Conservation (phyloP, 1,140 invertebrate species). For the Scaptomyza pallida region DNA sequence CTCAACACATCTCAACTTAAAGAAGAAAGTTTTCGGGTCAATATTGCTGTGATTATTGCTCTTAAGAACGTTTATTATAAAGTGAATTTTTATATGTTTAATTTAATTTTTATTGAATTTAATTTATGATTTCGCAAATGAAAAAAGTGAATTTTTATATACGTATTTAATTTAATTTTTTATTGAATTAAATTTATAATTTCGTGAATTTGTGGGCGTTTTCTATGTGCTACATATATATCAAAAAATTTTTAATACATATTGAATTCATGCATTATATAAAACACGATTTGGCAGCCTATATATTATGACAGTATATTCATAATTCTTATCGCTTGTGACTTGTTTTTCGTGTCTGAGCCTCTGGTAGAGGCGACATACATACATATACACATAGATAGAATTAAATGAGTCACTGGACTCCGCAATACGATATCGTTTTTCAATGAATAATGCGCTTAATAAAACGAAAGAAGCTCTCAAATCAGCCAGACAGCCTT, state of each 20-base stretch:
- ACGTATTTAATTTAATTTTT: neutral
- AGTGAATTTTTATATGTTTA: too few species aligned
- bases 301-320: slow-evolving; percentile 7
- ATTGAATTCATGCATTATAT: slow-evolving; percentile 10
- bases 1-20: too few species aligned
- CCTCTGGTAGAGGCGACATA: slow-evolving; percentile 22
- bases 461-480: slow-evolving; percentile 4
- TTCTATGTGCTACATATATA: neutral
- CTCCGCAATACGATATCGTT: slow-evolving; percentile 58
- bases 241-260: neutral
- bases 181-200: neutral
- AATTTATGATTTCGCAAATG: too few species aligned
- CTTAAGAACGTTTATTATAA: too few species aligned
- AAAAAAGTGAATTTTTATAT: too few species aligned
- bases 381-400: neutral
- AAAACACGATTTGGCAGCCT: slow-evolving; percentile 7
- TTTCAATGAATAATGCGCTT: slow-evolving; percentile 40
- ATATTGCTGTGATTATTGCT: too few species aligned
- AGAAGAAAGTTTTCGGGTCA: too few species aligned
- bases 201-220: slow-evolving; percentile 2
- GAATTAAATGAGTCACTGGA: slow-evolving; percentile 53
- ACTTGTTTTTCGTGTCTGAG: slow-evolving; percentile 55
- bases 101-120: too few species aligned
- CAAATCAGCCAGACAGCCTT: neutral
- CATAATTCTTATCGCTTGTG: slow-evolving; percentile 51